These are phyloP conservation scores for Procambarus virginalis DNA, from an alignment of 1,140 invertebrate genomes.

Conservation along the genomic window DNA sequence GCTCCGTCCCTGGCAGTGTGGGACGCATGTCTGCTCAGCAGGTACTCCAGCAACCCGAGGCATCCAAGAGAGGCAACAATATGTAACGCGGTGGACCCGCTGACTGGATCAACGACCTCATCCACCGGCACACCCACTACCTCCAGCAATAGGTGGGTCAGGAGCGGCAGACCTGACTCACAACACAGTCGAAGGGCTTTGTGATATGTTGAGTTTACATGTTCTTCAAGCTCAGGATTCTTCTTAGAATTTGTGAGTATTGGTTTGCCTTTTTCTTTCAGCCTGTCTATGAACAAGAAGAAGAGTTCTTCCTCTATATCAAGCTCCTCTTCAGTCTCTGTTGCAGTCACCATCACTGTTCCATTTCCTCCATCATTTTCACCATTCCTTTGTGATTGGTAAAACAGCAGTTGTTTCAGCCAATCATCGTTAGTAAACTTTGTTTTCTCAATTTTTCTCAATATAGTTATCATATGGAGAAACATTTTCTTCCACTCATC, in stretches of 20 bases:
- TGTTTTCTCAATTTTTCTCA: neutral
- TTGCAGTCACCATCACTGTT: no score
- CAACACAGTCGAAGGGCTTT: neutral
- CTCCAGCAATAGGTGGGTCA: neutral
- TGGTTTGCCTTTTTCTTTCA: neutral
- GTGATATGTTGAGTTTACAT: neutral
- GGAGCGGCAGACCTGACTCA: neutral
- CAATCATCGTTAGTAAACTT: neutral
- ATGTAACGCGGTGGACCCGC: conserved; percentile 12
- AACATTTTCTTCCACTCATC: neutral
- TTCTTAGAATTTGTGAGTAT: neutral
- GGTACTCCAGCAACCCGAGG: neutral
- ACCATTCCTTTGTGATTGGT: neutral
- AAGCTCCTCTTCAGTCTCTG: neutral
- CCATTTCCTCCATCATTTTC: neutral
- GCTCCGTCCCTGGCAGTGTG: neutral
- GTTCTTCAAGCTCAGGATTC: neutral
- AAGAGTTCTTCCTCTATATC: neutral
- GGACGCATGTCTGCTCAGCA: neutral
- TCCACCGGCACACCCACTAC: neutral
- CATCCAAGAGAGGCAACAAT: neutral
- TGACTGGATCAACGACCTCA: neutral
- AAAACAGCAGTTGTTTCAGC: neutral
- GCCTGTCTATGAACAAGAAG: neutral
- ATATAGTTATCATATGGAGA: neutral